Conservation (phyloP, 1,140 invertebrate species). For the Drosophila arizonae region DNA sequence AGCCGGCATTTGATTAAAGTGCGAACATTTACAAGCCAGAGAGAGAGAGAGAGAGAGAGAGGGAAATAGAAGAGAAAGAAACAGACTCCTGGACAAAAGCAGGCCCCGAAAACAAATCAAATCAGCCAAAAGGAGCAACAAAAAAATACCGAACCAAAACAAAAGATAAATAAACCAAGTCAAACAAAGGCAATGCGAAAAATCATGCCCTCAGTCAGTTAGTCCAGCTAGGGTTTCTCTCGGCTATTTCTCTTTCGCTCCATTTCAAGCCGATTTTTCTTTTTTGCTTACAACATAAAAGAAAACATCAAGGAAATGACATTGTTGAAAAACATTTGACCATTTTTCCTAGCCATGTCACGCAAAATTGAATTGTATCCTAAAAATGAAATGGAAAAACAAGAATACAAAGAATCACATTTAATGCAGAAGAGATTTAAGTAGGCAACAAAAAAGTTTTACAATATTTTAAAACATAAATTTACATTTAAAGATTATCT, state of each 20-base stretch:
- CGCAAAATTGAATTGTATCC: slow-evolving; percentile 69
- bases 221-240: slow-evolving; percentile 1
- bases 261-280: slow-evolving; percentile 77
- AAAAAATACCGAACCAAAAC: slow-evolving; percentile 26
- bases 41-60: too few relatives aligned
- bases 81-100: slow-evolving; percentile 46
- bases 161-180: slow-evolving; percentile 57
- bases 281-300: slow-evolving; percentile 57
- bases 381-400: slow-evolving; percentile 27
- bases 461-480: background rate
- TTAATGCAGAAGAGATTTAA: slow-evolving; percentile 9
- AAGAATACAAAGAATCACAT: slow-evolving; percentile 26
- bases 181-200: slow-evolving; percentile 52
- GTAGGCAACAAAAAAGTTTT: background rate
- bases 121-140: slow-evolving; percentile 42
- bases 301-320: slow-evolving; percentile 71
- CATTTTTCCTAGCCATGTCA: slow-evolving; percentile 62
- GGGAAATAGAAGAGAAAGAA: slow-evolving; percentile 10
- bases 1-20: slow-evolving; percentile 74
- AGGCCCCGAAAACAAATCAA: slow-evolving; percentile 66
- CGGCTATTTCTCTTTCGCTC: slow-evolving; percentile 24
- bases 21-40: slow-evolving; percentile 67
- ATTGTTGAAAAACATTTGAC: slow-evolving; percentile 77
- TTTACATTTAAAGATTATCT: too few relatives aligned
- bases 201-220: slow-evolving; percentile 16